These are phyloP conservation scores for Heteromurus nitidus DNA, from an alignment of 2,888 invertebrate genomes.

Conservation along the genomic window DNA sequence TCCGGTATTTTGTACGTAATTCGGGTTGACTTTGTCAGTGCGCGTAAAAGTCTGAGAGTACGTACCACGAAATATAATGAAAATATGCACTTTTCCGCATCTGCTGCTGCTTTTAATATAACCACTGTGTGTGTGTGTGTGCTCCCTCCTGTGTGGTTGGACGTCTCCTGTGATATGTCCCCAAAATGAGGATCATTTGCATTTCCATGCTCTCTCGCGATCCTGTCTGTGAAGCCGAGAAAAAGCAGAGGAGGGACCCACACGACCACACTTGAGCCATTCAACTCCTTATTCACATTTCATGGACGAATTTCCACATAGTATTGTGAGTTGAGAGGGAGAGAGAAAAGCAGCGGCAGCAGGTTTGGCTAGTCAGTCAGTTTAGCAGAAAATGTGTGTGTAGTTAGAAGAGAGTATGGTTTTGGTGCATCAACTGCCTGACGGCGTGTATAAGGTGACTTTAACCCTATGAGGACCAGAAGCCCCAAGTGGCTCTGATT, in stretches of 20 bases:
- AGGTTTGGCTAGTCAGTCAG: slow-evolving; percentile 39
- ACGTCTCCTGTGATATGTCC: slow-evolving; percentile 63
- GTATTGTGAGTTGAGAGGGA: slow-evolving; percentile 10
- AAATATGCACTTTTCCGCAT: slow-evolving; percentile 24
- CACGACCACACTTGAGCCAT: slow-evolving; percentile 60
- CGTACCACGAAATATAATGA: slow-evolving; percentile 26
- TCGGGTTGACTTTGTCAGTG: not conserved
- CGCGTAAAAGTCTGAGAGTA: slow-evolving; percentile 6
- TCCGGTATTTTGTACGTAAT: not conserved
- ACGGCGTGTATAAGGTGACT: slow-evolving; percentile 33
- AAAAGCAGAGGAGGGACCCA: slow-evolving; percentile 60
- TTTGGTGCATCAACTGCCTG: slow-evolving; percentile 53
- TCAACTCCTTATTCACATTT: slow-evolving; percentile 60
- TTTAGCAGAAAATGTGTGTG: slow-evolving; percentile 28
- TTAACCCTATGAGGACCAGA: slow-evolving; percentile 57
- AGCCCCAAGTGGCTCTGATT: slow-evolving; percentile 63
- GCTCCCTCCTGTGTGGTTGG: slow-evolving; percentile 51
- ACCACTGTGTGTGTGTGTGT: slow-evolving; percentile 31
- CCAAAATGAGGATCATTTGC: slow-evolving; percentile 70
- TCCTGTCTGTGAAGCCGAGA: slow-evolving; percentile 60
- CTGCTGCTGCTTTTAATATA: slow-evolving; percentile 23
- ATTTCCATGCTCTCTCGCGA: slow-evolving; percentile 61
- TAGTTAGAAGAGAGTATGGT: slow-evolving; percentile 29
- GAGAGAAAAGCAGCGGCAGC: slow-evolving; percentile 20
- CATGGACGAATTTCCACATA: slow-evolving; percentile 56